A percentile compares a stretch with the other conserved stretches of the same genome.
phyloP scores from a whole-genome alignment of 2,888 invertebrate genomes.

The Kryphioiulus occultus region DNA sequence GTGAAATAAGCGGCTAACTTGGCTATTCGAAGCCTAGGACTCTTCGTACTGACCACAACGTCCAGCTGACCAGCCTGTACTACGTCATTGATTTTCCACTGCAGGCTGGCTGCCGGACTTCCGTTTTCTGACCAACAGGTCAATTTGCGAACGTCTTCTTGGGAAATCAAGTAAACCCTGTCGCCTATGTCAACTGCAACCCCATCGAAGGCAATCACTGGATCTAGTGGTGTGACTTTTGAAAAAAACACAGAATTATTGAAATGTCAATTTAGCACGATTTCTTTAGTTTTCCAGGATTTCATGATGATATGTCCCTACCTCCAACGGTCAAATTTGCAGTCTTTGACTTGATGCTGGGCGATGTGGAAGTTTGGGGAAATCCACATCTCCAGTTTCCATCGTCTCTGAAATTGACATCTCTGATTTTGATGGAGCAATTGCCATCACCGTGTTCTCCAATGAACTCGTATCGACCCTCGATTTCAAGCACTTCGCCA shows the following conservation, averaged over 20 bases:
- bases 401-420: conserved; percentile 28
- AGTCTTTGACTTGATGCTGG: not conserved
- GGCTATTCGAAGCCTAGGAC: not conserved
- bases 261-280: not conserved
- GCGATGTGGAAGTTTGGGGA: conserved; percentile 36
- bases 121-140: conserved; percentile 33
- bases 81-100: conserved; percentile 10
- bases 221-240: conserved; percentile 24
- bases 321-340: conserved; percentile 27
- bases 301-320: not conserved
- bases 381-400: not conserved
- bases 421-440: not conserved
- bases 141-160: not conserved
- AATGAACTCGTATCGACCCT: conserved; percentile 5
- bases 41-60: not conserved
- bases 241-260: no score
- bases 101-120: not conserved
- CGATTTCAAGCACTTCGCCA: conserved; percentile 32
- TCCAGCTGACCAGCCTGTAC: not conserved
- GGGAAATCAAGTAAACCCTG: conserved; percentile 29
- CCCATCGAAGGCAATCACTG: conserved; percentile 33
- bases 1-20: not conserved
- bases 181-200: not conserved
- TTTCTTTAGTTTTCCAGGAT: not conserved
- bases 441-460: conserved; percentile 1